Evolutionary conservation across 2,113 vertebrate species (phyloP).

Genomic region (Protobothrops mucrosquamatus): DNA sequence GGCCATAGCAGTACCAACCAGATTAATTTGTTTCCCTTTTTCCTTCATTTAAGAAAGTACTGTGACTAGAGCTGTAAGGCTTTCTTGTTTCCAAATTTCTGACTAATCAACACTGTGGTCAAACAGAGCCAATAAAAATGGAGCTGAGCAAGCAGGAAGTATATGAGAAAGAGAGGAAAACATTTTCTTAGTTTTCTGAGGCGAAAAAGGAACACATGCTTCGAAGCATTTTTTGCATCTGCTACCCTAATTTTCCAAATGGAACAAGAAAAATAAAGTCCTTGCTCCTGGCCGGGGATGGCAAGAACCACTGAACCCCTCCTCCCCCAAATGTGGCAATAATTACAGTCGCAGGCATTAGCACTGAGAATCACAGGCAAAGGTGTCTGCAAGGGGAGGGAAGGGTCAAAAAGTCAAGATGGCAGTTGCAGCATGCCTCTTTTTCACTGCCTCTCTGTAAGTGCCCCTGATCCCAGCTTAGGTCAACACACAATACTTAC

Average conservation of each 20-base stretch:
- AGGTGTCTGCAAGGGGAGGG: not conserved
- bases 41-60: not conserved
- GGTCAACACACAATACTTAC: conserved; percentile 61
- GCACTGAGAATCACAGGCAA: not conserved
- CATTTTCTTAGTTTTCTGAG: not conserved
- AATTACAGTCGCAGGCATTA: not conserved
- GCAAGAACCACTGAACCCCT: not conserved
- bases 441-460: not conserved
- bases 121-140: not conserved
- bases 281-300: not conserved
- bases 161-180: not conserved
- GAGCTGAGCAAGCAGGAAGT: not conserved
- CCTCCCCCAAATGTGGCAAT: not conserved
- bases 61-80: not conserved
- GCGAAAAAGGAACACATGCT: not conserved
- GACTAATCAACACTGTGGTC: not conserved
- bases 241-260: not conserved
- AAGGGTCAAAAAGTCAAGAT: not conserved
- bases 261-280: not conserved
- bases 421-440: not conserved
- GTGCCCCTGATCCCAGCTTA: not conserved
- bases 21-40: not conserved
- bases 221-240: not conserved
- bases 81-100: not conserved
- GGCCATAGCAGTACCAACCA: no score